These are phyloP conservation scores for Metacarcinus magister DNA, from an alignment of 2,888 invertebrate species.

Conservation along the genomic window DNA sequence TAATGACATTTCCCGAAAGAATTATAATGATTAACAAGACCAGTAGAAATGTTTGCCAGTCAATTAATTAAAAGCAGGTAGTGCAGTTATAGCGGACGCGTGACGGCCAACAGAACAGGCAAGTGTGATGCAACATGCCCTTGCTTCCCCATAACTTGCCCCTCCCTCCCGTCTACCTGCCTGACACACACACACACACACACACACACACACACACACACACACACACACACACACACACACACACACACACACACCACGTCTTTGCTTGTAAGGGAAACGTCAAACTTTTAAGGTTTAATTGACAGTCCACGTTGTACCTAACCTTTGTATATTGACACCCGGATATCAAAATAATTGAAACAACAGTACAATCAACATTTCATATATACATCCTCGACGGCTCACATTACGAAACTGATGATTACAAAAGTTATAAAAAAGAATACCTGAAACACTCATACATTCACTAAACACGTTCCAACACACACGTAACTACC, in stretches of 20 bases:
- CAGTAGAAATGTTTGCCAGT: background rate
- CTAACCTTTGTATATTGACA: background rate
- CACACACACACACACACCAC: conserved; percentile 40
- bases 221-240: conserved; percentile 60
- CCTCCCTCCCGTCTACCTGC: background rate
- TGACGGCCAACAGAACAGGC: conserved; percentile 26
- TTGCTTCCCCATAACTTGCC: background rate
- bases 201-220: conserved; percentile 59
- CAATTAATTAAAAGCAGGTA: background rate
- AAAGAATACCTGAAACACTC: background rate
- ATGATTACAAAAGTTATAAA: background rate
- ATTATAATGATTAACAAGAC: background rate
- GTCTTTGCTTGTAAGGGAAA: background rate
- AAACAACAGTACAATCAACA: background rate
- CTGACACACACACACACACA: conserved; percentile 45
- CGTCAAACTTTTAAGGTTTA: background rate
- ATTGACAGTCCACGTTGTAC: background rate
- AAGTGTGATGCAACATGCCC: background rate
- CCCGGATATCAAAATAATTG: background rate
- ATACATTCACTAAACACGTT: background rate
- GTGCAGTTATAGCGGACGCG: conserved; percentile 38
- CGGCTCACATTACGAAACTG: background rate
- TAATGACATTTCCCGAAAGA: background rate
- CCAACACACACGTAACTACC: background rate
- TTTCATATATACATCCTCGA: background rate